phyloP scores from a whole-genome alignment of 2,888 invertebrate species.

The Resseliella maxima region DNA sequence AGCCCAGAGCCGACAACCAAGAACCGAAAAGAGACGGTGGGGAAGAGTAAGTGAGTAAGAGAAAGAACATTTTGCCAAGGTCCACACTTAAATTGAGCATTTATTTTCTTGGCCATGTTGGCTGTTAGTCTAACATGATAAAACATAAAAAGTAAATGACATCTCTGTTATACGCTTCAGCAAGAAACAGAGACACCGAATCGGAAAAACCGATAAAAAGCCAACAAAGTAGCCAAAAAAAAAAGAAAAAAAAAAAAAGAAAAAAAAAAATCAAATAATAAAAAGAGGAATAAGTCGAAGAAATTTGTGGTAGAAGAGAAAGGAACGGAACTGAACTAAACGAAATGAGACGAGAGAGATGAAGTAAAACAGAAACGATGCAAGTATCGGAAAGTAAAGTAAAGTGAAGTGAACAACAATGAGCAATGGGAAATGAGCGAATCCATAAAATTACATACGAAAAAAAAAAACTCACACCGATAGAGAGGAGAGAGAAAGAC shows the following conservation, averaged over 20 bases:
- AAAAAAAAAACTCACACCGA: too few species aligned
- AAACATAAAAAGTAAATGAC: constrained; percentile 31
- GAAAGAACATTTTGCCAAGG: neutral
- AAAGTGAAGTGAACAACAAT: too few species aligned
- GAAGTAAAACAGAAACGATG: too few species aligned
- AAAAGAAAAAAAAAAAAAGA: neutral
- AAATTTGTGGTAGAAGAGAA: too few species aligned
- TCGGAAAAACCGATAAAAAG: neutral
- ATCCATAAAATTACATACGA: too few species aligned
- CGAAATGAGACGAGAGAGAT: neutral
- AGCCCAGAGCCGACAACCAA: too few species aligned
- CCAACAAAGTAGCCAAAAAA: neutral
- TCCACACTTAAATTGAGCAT: constrained; percentile 26
- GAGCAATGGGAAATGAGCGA: neutral
- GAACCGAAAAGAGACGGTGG: too few species aligned
- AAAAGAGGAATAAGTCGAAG: too few species aligned
- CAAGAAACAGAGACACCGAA: neutral
- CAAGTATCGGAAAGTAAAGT: too few species aligned
- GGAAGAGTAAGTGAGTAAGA: too few species aligned
- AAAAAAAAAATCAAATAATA: neutral
- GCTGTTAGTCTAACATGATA: constrained; percentile 13
- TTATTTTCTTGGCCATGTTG: constrained; percentile 26
- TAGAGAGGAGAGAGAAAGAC: too few species aligned
- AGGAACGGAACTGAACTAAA: neutral
- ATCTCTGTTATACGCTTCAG: neutral